Evolutionary conservation across 2,888 invertebrate species (phyloP).

Genomic region (Dexiosoma caninum): DNA sequence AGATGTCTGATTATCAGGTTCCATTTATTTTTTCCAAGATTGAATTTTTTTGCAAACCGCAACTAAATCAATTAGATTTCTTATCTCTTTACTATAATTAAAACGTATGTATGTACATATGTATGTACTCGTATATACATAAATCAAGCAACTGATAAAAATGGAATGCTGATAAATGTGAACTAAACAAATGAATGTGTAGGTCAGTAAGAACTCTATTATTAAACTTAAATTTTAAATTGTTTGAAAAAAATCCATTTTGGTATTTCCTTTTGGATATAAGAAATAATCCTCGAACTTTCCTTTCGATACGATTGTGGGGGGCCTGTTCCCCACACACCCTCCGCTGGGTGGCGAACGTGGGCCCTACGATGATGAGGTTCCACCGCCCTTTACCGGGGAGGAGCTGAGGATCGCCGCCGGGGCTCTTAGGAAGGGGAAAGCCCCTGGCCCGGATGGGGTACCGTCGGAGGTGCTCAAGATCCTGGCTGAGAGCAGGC

Average conservation of each 20-base stretch:
- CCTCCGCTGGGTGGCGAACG: no score
- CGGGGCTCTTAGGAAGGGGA: no score
- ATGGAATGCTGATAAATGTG: slow-evolving; percentile 6
- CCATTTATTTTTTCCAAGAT: not conserved
- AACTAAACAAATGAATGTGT: slow-evolving; percentile 43
- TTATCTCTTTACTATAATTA: slow-evolving; percentile 42
- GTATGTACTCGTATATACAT: no score
- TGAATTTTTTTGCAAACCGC: slow-evolving; percentile 25
- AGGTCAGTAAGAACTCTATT: slow-evolving; percentile 41
- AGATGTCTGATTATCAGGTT: slow-evolving; percentile 55
- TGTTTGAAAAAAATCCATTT: not conserved
- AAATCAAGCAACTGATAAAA: slow-evolving; percentile 24
- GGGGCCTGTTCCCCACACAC: no score
- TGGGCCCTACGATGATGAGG: no score
- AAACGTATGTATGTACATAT: not conserved
- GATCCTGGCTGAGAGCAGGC: no score
- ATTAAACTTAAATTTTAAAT: not conserved
- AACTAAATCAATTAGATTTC: slow-evolving; percentile 45
- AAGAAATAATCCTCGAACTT: slow-evolving; percentile 41
- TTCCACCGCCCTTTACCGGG: no score
- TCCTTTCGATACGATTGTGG: no score
- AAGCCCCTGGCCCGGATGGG: no score
- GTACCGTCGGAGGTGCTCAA: no score
- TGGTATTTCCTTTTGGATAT: slow-evolving; percentile 47
- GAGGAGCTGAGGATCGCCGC: no score